These are phyloP conservation scores for Darevskia nairensis DNA, from an alignment of 2,797 vertebrate genomes.

Conservation along the genomic window DNA sequence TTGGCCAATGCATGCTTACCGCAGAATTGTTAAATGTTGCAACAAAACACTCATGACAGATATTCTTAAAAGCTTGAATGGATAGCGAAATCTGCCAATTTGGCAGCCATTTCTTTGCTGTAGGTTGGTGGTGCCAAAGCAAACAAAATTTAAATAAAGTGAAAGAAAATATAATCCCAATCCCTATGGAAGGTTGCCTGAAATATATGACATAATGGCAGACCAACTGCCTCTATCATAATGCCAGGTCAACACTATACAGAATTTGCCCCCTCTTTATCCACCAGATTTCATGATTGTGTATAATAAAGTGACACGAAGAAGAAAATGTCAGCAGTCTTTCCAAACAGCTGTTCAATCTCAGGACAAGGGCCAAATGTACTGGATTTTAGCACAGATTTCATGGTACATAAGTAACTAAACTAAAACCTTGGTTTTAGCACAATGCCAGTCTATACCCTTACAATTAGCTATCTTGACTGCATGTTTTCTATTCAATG, in stretches of 20 bases:
- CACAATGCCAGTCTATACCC: not conserved
- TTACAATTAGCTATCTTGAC: not conserved
- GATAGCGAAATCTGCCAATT: constrained; percentile 22
- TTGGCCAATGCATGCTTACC: constrained; percentile 7
- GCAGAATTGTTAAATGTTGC: constrained; percentile 42
- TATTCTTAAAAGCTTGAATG: not conserved
- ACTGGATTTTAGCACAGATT: not conserved
- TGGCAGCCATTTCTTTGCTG: not conserved
- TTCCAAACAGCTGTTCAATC: constrained; percentile 6
- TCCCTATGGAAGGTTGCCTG: constrained; percentile 1
- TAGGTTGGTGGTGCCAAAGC: constrained; percentile 41
- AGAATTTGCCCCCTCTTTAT: not conserved
- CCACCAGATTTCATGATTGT: not conserved
- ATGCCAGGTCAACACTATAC: too few species aligned
- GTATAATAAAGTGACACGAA: not conserved
- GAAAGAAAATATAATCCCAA: constrained; percentile 30
- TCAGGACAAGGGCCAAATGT: not conserved
- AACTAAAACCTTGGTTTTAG: not conserved
- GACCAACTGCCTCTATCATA: not conserved
- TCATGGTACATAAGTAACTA: not conserved
- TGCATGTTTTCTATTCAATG: not conserved
- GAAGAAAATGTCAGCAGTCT: not conserved
- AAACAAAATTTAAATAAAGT: not conserved
- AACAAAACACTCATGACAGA: constrained; percentile 46
- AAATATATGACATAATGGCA: not conserved